A percentile compares a stretch with the other conserved stretches of the same genome.
These are phyloP conservation scores for Felis chaus DNA, from an alignment of 2,113 vertebrate species.

Conservation along the genomic window DNA sequence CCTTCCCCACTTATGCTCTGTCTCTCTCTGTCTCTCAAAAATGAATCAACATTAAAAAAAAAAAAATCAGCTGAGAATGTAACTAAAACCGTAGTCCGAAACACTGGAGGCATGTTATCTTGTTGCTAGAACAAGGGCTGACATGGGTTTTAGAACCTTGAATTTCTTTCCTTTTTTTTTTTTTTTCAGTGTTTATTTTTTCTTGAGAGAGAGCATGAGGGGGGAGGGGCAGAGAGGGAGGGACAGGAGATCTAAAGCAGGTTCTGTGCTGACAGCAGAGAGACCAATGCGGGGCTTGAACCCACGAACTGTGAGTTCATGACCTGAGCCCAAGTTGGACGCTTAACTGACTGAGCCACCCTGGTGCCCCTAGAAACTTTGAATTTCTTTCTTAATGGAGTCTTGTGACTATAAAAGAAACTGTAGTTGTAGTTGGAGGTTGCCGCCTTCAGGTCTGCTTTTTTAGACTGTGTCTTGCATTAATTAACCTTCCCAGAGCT, in stretches of 20 bases:
- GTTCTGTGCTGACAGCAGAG: no score
- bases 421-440: background rate
- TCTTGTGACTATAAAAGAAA: background rate
- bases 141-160: background rate
- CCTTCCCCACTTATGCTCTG: no score
- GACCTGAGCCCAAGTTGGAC: no score
- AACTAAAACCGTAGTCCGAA: background rate
- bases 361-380: background rate
- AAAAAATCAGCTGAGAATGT: background rate
- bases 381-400: slow-evolving; percentile 19
- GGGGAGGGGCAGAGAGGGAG: no score
- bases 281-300: no score
- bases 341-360: no score
- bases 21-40: no score
- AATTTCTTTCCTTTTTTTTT: background rate
- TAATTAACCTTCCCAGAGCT: slow-evolving; percentile 62
- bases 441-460: background rate
- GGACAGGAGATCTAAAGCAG: no score
- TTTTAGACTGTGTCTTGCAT: background rate
- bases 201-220: no score
- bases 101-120: background rate
- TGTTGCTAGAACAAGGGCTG: background rate
- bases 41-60: no score
- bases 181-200: no score
- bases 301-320: no score